Base-by-base conservation (phyloP, 2,113 vertebrate species). In the Triplophysa siluroides region DNA sequence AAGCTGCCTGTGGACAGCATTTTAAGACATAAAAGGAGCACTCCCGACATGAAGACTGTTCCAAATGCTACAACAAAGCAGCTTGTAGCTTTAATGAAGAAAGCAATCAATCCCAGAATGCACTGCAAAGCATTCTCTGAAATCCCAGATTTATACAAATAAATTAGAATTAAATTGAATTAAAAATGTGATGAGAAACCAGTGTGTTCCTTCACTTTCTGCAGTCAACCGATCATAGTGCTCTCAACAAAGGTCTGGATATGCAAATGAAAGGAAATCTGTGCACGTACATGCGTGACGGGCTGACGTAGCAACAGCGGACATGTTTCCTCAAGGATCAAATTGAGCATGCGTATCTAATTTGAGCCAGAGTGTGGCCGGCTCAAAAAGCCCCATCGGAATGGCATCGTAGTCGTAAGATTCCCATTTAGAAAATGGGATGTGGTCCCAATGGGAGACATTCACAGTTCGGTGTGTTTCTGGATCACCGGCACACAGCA, bases 301-400 rank as follows among this genome's bases (percentile, higher is more conserved):
- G 47, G 43, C 16, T 72, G 78, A 79, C n/a, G 60, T 50, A 50
- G 78, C 78, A 52, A 45, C 50, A 65, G 67, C 38, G 68, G 67
- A 79, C 56, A 71, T 79, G 68, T 79, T 72, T 79, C 68, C 68
- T 72, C 33, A 56, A 79, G 33, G 45, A 47, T 61, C 45, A 79
- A 79, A 79, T 60, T 61, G 47, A 79, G 60, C 69, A 65, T 79
- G 68, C 68, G 62, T 56, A 38, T 72, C 78, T 79, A 72, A 79
- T 72, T 52, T 63, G 19, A 79, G 78, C 78, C 78, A 79, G 78
- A 72, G 68, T 64, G 68, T 24, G 78, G 65, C 65, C 21, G 54
- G 14, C n/a, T 66, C 43, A 61, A 61, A 78, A 45, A 43, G 38
- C 65, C 24, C 52, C 2, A 60, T 61, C 2, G 24, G 29, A 60